Evolutionary conservation across 2,888 invertebrate species (phyloP), one percentile per base, ranked within the genome.

Genomic region (Drosophila kokeensis): DNA sequence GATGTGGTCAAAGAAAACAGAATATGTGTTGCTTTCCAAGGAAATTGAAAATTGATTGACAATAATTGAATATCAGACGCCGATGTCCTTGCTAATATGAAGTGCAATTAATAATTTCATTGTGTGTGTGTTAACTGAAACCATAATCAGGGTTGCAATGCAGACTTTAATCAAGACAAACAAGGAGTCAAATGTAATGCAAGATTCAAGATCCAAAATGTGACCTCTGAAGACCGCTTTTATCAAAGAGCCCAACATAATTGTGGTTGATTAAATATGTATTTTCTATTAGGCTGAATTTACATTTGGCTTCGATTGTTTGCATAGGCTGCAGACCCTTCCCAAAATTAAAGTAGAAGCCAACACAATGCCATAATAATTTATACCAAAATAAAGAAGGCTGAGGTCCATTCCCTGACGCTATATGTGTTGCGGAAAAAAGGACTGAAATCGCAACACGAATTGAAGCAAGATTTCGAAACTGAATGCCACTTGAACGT

Each of bases 221-320:
- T n/a, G 10, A n/a, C n/a, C n/a, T 10, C 3, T 10, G 40, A n/a
- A n/a, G 10, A 8, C 1, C 11, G 2, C 40, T 42, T 21, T 21
- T 11, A 11, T 21, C 42, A n/a, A 11, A 29, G 18, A 24, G 40
- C 54, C 50, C 52, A 38, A 57, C 10, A 21, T 18, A 15, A 21
- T 42, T 29, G 27, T 50, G 34, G 71, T 59, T 63, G 7, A 27
- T 49, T 27, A 70, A 68, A 55, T 42, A 68, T 32, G 18, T 24
- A 10, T 27, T 36, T 68, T 32, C 61, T 52, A 15, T 53, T 6
- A 30, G 40, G n/a, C 11, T 48, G 42, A 54, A 40, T 63, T 83
- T 61, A 30, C 27, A 60, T 76, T 73, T 83, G 74, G 52, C 49
- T 38, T 59, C 65, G 52, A 75, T 66, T 79, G 82, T 81, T 83